Base-by-base conservation (phyloP, 2,797 vertebrate species). In the Sebastes jordani region DNA sequence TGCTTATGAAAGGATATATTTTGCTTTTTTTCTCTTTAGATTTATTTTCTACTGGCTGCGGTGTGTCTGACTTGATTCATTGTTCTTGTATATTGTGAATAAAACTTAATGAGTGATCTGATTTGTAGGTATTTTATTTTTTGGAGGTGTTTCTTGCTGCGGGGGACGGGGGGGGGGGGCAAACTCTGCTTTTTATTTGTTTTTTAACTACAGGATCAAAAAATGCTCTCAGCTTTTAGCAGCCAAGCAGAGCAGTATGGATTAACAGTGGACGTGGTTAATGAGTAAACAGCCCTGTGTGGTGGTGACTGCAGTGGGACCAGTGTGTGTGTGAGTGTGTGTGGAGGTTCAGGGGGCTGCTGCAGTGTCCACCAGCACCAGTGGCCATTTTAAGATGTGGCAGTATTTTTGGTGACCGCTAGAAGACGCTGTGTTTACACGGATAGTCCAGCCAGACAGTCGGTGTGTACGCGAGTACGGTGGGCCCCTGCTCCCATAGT, bases 401-500 rank as follows among this genome's bases (percentile, higher is more conserved):
- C 88, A 89, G 82, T 94, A 65, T 84, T 22, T 13, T 55, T 4
- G 78, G n/a, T 88, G 88, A 64, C 93, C 94, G 4, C 94, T 92
- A 90, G 93, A 91, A 87, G 93, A 86, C 92, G 93, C 91, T 94
- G 92, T 93, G 86, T 90, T 86, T 89, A 80, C 93, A 87, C 81
- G 87, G 83, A 88, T 81, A 68, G 84, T 81, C 91, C 84, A 76
- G 89, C 89, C 89, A 92, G 91, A 90, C 88, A 38, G 90, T 7
- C 6, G 2, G 42, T 42, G 38, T 71, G 91, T 52, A 62, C 54
- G 80, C 85, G 85, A 84, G 84, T 80, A 85, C 83, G 86, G 88
- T 86, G 92, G 92, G 89, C 92, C 92, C 91, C 90, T 92, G 91
- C 92, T 93, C 92, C 92, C 92, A 89, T 79, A 92, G 92, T 93